These are phyloP conservation scores for Phataginus tricuspis DNA, from an alignment of 2,797 vertebrate genomes.

Conservation along the genomic window DNA sequence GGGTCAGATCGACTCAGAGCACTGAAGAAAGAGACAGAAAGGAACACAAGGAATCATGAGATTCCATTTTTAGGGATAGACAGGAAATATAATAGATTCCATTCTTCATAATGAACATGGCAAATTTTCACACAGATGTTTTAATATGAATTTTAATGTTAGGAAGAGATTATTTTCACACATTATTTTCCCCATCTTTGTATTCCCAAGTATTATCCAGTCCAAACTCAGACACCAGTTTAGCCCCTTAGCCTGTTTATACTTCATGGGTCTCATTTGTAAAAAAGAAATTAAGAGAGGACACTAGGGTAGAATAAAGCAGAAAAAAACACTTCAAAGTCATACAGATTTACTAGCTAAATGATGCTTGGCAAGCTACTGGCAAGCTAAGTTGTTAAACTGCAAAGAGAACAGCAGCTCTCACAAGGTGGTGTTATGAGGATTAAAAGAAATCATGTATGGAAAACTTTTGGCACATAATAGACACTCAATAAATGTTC, in stretches of 20 bases:
- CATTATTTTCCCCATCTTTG: not conserved
- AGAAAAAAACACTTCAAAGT: not conserved
- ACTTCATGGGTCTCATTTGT: not conserved
- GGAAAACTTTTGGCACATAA: slow-evolving; percentile 44
- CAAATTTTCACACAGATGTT: slow-evolving; percentile 13
- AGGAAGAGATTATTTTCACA: not conserved
- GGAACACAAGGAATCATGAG: not conserved
- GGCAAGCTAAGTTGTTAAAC: slow-evolving; percentile 20
- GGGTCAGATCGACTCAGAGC: not conserved
- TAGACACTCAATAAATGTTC: slow-evolving; percentile 37
- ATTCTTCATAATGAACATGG: not conserved
- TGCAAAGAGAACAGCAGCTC: not conserved
- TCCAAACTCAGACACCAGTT: not conserved
- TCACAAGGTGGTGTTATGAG: not conserved
- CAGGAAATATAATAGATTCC: slow-evolving; percentile 39
- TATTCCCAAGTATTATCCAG: not conserved
- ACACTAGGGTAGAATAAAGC: not conserved
- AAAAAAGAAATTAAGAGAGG: not conserved
- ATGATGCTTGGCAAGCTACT: not conserved
- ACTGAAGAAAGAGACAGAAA: not conserved
- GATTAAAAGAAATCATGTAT: slow-evolving; percentile 10
- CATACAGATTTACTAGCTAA: not conserved
- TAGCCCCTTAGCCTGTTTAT: not conserved
- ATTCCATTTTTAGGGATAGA: not conserved
- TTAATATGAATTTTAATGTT: slow-evolving; percentile 40